These are phyloP conservation scores for Hipposideros larvatus DNA, from an alignment of 2,797 vertebrate species.

Conservation along the genomic window DNA sequence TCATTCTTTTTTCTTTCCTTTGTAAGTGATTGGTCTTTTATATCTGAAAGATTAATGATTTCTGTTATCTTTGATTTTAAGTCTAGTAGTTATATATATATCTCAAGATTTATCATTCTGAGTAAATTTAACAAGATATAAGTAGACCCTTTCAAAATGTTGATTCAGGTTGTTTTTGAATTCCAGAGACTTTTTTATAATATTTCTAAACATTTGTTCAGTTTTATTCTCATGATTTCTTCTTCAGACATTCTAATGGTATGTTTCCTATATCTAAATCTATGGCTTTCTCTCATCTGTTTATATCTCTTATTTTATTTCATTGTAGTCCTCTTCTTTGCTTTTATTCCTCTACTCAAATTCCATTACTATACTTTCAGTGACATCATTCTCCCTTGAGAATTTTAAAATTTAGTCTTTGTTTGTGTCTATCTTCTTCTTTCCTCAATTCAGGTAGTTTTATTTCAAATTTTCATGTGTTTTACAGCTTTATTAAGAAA, in stretches of 20 bases:
- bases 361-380: neutral
- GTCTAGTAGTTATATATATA: neutral
- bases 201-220: neutral
- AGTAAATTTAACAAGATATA: neutral
- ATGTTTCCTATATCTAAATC: neutral
- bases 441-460: neutral
- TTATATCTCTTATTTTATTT: neutral
- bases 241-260: neutral
- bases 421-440: neutral
- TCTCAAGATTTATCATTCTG: neutral
- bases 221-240: neutral
- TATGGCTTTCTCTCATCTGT: neutral
- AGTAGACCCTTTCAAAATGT: neutral
- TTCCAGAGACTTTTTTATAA: neutral
- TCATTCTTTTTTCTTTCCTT: neutral
- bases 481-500: neutral
- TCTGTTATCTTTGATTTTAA: neutral
- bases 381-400: neutral
- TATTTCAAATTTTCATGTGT: neutral
- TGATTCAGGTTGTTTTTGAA: neutral
- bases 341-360: neutral
- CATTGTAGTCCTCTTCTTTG: neutral
- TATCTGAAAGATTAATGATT: neutral
- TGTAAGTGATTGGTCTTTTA: neutral
- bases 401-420: neutral